Percentiles rank a stretch among this genome's conserved stretches.
These are phyloP conservation scores for Acrocephalus arundinaceus DNA, from an alignment of 2,113 vertebrate genomes.

Conservation along the genomic window DNA sequence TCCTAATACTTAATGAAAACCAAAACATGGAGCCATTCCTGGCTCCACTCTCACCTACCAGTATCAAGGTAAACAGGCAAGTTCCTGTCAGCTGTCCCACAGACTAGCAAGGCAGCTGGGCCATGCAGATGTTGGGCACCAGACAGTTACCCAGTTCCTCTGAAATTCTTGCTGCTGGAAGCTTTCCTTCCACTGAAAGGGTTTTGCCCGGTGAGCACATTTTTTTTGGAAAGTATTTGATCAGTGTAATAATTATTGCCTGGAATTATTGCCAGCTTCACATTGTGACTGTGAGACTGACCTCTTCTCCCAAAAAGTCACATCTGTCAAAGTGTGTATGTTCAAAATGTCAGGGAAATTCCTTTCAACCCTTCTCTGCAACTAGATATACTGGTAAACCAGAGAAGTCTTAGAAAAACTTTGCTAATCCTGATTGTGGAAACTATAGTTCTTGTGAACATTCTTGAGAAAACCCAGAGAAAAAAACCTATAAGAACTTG, in stretches of 20 bases:
- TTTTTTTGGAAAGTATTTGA: neutral
- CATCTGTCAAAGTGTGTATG: neutral
- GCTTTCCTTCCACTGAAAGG: neutral
- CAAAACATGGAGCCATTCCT: neutral
- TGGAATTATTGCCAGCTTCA: neutral
- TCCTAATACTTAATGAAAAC: neutral
- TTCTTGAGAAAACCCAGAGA: neutral
- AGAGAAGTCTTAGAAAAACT: neutral
- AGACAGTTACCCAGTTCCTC: neutral
- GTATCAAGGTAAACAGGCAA: neutral
- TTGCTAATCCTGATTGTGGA: neutral
- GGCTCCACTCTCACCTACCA: neutral
- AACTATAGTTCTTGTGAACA: neutral
- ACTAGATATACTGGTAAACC: neutral
- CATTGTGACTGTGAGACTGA: neutral
- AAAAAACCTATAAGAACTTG: neutral
- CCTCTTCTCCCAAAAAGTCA: neutral
- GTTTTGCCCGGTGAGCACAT: neutral
- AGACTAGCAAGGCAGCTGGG: neutral
- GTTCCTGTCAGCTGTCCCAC: accelerated
- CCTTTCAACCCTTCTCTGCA: neutral
- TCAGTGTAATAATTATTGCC: neutral
- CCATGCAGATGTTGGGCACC: neutral
- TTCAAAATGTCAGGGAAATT: neutral
- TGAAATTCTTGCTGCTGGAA: neutral